Evolutionary conservation across 2,888 invertebrate species (phyloP).

Genomic region (Taenaris catops): DNA sequence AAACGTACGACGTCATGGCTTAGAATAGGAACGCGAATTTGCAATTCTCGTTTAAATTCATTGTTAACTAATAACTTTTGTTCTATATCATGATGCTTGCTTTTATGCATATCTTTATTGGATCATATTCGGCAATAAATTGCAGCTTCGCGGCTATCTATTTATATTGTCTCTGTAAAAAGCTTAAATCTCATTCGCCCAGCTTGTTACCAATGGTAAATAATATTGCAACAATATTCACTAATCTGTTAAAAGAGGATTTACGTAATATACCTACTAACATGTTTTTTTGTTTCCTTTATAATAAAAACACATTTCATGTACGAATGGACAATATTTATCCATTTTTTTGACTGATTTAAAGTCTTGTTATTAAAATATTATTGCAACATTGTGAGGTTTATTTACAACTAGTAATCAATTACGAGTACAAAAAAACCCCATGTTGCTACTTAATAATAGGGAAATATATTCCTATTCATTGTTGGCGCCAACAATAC

Average conservation of each 20-base stretch:
- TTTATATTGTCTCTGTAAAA: slow-evolving; percentile 11
- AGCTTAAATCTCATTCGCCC: slow-evolving; percentile 11
- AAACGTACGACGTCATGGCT: slow-evolving; percentile 66
- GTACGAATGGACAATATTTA: no score
- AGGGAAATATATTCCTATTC: no score
- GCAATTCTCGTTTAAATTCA: slow-evolving; percentile 13
- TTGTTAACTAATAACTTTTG: slow-evolving; percentile 11
- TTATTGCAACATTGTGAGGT: no score
- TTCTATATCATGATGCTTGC: slow-evolving; percentile 10
- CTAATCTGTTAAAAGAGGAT: no score
- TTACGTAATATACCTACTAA: no score
- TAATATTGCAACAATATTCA: slow-evolving; percentile 7
- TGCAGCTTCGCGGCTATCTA: slow-evolving; percentile 8
- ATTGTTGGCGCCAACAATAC: slow-evolving; percentile 1
- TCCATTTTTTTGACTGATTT: no score
- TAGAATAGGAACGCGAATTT: slow-evolving; percentile 51
- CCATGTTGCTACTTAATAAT: no score
- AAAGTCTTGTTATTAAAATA: no score
- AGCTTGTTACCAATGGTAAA: slow-evolving; percentile 13
- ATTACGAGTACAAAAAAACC: no score
- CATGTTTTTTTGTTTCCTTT: no score
- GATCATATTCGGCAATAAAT: slow-evolving; percentile 14
- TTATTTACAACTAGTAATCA: no score
- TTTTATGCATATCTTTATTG: slow-evolving; percentile 15
- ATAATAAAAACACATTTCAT: no score